phyloP scores from a whole-genome alignment of 2,797 vertebrate genomes.

The Notolepis coatsorum region DNA sequence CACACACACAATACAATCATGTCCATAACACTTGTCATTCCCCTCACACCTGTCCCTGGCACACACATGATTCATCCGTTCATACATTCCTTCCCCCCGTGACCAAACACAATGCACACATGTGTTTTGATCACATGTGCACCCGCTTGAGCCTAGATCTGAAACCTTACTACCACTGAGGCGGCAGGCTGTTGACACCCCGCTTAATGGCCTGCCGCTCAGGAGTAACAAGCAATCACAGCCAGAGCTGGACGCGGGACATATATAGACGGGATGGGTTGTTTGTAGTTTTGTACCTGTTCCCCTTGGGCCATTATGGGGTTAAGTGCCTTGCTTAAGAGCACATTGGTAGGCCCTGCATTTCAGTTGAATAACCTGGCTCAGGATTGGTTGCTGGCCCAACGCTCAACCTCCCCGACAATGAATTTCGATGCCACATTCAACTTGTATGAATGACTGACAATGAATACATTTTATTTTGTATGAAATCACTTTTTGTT shows the following conservation, averaged over 20 bases:
- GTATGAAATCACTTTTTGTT: constrained; percentile 78
- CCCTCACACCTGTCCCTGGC: constrained; percentile 29
- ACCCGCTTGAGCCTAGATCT: constrained; percentile 44
- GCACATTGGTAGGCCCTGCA: constrained; percentile 69
- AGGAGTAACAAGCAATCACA: constrained; percentile 47
- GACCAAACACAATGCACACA: constrained; percentile 39
- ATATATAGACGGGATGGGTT: constrained; percentile 43
- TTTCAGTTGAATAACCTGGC: constrained; percentile 70
- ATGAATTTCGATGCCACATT: constrained; percentile 71
- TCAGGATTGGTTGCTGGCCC: constrained; percentile 77
- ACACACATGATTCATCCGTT: constrained; percentile 54
- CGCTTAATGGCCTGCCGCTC: constrained; percentile 35
- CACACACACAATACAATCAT: constrained; percentile 4
- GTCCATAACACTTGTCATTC: constrained; percentile 36
- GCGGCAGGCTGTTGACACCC: constrained; percentile 42
- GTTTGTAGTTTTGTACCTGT: constrained; percentile 54
- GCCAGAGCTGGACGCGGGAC: constrained; percentile 59
- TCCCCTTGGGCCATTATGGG: constrained; percentile 66
- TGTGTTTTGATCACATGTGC: constrained; percentile 42
- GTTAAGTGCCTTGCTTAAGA: constrained; percentile 79
- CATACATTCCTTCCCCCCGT: constrained; percentile 70
- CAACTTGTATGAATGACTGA: constrained; percentile 72
- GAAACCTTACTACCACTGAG: constrained; percentile 27
- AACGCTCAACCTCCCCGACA: constrained; percentile 49
- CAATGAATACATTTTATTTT: constrained; percentile 71